Percentiles rank a stretch among this genome's conserved stretches.
These are phyloP conservation scores for Spicauda simplicius DNA, from an alignment of 2,888 invertebrate species.

Conservation along the genomic window DNA sequence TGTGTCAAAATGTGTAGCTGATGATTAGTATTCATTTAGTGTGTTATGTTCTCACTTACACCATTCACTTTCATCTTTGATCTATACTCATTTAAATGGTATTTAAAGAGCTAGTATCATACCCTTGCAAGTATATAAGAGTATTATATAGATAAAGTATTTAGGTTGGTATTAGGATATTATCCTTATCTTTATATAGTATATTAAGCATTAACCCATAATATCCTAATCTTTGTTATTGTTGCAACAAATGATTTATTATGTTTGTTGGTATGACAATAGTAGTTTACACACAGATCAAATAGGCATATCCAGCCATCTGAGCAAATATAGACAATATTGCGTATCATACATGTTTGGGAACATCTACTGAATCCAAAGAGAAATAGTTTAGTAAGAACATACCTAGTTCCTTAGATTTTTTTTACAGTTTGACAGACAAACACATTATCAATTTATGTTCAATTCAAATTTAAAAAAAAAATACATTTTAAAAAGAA, in stretches of 20 bases:
- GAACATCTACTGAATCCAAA: too few species aligned
- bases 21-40: slow-evolving; percentile 24
- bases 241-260: not conserved
- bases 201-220: not conserved
- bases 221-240: not conserved
- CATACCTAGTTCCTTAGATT: too few species aligned
- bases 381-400: too few species aligned
- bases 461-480: too few species aligned
- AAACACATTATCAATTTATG: too few species aligned
- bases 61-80: slow-evolving; percentile 4
- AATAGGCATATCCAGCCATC: not conserved
- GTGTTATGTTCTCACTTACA: slow-evolving; percentile 5
- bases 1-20: slow-evolving; percentile 26
- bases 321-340: not conserved
- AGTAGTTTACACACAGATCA: not conserved
- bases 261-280: not conserved
- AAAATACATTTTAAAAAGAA: too few species aligned
- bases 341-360: not conserved
- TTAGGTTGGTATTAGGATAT: not conserved
- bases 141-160: not conserved
- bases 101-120: not conserved
- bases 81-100: not conserved
- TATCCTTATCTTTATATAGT: not conserved
- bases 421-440: too few species aligned
- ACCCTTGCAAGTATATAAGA: not conserved